These are phyloP conservation scores for Ochotona princeps DNA, from an alignment of 2,113 vertebrate genomes.

Conservation along the genomic window DNA sequence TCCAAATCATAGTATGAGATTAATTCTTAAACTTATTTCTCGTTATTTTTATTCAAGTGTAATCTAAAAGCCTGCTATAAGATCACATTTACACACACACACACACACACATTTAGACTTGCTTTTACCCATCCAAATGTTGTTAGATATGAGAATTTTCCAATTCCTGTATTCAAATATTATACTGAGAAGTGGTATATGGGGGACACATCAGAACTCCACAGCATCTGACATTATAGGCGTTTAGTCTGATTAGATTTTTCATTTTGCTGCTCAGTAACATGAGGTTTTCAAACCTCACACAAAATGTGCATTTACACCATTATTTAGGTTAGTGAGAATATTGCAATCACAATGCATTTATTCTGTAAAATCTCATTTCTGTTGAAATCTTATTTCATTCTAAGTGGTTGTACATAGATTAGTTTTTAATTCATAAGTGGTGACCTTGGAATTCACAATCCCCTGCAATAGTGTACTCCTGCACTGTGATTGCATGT, in stretches of 20 bases:
- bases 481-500: not conserved
- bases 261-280: not conserved
- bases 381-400: not conserved
- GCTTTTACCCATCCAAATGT: not conserved
- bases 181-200: rapidly evolving
- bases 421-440: not conserved
- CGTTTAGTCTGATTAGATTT: not conserved
- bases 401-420: not conserved
- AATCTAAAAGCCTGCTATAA: not conserved
- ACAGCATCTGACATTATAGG: not conserved
- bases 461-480: not conserved
- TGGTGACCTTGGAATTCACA: not conserved
- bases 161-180: not conserved
- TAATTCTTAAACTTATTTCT: not conserved
- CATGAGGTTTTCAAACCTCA: not conserved
- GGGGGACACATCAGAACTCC: rapidly evolving
- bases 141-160: not conserved
- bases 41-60: not conserved
- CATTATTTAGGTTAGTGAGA: not conserved
- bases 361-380: not conserved
- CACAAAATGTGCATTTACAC: not conserved
- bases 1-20: not conserved
- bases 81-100: not conserved
- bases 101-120: not conserved
- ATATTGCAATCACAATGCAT: not conserved